Conservation (phyloP, 92 coral and sea anemone species). For the Epizoanthus rinbou region DNA sequence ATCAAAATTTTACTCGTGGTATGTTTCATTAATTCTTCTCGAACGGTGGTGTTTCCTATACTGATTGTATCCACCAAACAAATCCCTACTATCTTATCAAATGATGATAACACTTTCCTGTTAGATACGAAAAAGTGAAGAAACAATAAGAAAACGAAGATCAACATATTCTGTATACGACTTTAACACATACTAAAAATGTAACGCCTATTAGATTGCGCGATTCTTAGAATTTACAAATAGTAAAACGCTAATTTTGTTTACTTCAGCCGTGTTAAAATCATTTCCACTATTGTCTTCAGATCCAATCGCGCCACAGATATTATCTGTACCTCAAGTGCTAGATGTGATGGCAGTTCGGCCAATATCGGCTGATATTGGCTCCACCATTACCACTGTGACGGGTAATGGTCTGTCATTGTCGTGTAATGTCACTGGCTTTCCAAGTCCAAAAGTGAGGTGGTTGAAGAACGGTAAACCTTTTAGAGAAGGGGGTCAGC, state of each 20-base stretch:
- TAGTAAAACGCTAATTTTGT: neutral
- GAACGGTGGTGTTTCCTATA: too few relatives aligned
- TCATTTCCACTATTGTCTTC: neutral
- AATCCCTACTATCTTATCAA: too few relatives aligned
- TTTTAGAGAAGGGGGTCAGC: constrained; percentile 49
- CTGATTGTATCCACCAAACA: too few relatives aligned
- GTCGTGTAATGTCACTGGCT: constrained; percentile 80
- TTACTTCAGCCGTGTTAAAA: neutral
- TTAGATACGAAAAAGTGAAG: too few relatives aligned
- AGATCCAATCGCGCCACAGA: constrained; percentile 85
- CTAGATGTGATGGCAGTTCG: constrained; percentile 45
- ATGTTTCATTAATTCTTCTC: too few relatives aligned
- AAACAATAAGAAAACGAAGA: too few relatives aligned
- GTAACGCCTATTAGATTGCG: too few relatives aligned
- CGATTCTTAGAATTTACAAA: too few relatives aligned
- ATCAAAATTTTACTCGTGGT: too few relatives aligned
- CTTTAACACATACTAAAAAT: too few relatives aligned
- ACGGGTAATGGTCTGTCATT: constrained; percentile 66
- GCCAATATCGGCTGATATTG: constrained; percentile 59
- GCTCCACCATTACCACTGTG: constrained; percentile 72
- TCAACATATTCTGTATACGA: too few relatives aligned
- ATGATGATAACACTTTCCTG: too few relatives aligned
- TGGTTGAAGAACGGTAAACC: constrained; percentile 65
- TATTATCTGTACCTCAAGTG: constrained; percentile 39
- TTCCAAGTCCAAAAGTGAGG: constrained; percentile 65